phyloP scores from a whole-genome alignment of 2,797 vertebrate species.

The Arnoldichthys spilopterus region DNA sequence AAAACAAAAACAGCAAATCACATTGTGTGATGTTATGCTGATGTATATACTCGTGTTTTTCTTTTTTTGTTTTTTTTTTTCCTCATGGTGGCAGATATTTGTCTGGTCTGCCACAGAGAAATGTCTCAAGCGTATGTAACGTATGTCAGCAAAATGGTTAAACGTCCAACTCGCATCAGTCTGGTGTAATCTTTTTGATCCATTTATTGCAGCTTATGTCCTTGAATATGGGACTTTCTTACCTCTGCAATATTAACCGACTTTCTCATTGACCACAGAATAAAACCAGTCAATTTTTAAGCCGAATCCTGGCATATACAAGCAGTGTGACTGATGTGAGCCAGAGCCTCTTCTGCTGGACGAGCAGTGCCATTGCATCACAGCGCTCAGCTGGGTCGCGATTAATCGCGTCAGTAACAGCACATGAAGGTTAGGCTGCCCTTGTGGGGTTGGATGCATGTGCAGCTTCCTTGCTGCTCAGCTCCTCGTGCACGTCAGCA shows the following conservation, averaged over 20 bases:
- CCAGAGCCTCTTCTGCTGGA: neutral
- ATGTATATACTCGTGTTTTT: too few relatives aligned
- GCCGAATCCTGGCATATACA: neutral
- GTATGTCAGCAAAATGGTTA: too few relatives aligned
- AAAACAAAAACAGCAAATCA: too few relatives aligned
- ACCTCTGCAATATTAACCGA: neutral
- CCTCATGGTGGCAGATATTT: too few relatives aligned
- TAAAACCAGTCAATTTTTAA: neutral
- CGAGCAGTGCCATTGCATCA: conserved; percentile 23
- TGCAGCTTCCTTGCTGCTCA: conserved; percentile 59
- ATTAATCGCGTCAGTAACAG: conserved; percentile 64
- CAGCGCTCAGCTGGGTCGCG: conserved; percentile 50
- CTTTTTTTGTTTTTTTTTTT: too few relatives aligned
- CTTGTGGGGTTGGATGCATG: conserved; percentile 75
- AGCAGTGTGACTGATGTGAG: neutral
- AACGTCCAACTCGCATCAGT: too few relatives aligned
- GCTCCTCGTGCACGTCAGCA: conserved; percentile 67
- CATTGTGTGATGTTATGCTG: too few relatives aligned
- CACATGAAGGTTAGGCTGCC: conserved; percentile 77
- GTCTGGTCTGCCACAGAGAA: too few relatives aligned
- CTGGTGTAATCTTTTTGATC: too few relatives aligned
- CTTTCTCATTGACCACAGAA: neutral
- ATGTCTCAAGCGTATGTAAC: too few relatives aligned
- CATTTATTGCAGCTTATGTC: neutral
- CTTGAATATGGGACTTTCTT: neutral